Percentiles rank a stretch among this genome's conserved stretches.
Conservation (phyloP, 2,888 invertebrate species). For the Eurytoma adleriae region DNA sequence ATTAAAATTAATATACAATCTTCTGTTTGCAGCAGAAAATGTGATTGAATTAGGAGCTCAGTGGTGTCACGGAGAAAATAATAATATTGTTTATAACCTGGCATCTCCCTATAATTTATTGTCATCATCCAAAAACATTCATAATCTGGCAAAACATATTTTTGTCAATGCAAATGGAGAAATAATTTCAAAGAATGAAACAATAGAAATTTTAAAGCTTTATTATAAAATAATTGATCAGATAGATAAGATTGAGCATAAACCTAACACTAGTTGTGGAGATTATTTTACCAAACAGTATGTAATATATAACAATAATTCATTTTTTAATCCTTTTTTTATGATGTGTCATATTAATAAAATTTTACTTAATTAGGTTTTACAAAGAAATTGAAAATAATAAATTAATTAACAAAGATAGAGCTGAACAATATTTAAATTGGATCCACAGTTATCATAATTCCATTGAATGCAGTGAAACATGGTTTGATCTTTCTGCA, state of each 20-base stretch:
- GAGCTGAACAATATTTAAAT: conserved; percentile 78
- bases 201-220: conserved; percentile 69
- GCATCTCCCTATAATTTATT: conserved; percentile 75
- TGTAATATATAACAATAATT: conserved; percentile 59
- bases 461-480: conserved; percentile 80
- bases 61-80: conserved; percentile 87
- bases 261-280: conserved; percentile 68
- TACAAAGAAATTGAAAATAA: conserved; percentile 61
- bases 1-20: not conserved
- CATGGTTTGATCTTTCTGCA: conserved; percentile 83
- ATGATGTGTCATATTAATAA: not conserved
- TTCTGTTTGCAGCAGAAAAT: conserved; percentile 73
- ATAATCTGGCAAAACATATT: conserved; percentile 61
- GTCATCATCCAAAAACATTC: conserved; percentile 62
- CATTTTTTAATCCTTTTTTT: not conserved
- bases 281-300: conserved; percentile 72
- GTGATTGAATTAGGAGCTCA: conserved; percentile 86
- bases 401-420: conserved; percentile 61
- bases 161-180: conserved; percentile 70
- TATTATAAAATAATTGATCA: conserved; percentile 73
- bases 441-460: conserved; percentile 79
- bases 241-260: conserved; percentile 68
- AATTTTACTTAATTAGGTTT: conserved; percentile 62
- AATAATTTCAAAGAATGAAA: conserved; percentile 70
- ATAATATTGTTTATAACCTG: conserved; percentile 80